Conservation (phyloP, 2,888 invertebrate genomes). For the Corbicula japonica region DNA sequence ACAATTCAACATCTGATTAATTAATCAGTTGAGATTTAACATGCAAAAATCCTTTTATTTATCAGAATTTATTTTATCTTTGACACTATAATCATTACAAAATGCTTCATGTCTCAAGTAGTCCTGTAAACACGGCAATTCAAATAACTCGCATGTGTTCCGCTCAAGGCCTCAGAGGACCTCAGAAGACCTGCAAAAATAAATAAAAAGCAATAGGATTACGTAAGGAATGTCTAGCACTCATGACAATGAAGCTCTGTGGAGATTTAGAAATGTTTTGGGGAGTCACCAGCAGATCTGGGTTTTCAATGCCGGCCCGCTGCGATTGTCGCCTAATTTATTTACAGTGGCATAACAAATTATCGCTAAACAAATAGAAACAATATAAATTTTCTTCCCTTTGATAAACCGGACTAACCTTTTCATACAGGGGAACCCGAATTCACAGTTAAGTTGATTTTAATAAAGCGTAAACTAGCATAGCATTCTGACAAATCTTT, state of each 20-base stretch:
- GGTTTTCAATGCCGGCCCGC: conserved; percentile 28
- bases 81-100: conserved; percentile 35
- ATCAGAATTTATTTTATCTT: not conserved
- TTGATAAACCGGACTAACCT: conserved; percentile 43
- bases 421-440: conserved; percentile 23
- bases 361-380: conserved; percentile 52
- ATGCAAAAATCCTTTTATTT: conserved; percentile 13
- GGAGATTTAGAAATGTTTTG: conserved; percentile 27
- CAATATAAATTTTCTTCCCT: conserved; percentile 57
- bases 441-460: conserved; percentile 41
- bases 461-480: too few species aligned
- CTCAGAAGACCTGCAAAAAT: conserved; percentile 1
- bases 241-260: conserved; percentile 17
- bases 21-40: too few species aligned
- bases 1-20: too few species aligned
- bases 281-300: conserved; percentile 10
- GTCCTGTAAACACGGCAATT: conserved; percentile 22
- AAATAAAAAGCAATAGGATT: conserved; percentile 41
- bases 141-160: conserved; percentile 13
- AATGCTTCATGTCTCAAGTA: conserved; percentile 10
- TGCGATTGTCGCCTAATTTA: conserved; percentile 47
- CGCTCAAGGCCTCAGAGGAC: not conserved
- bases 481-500: too few species aligned
- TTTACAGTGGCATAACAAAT: conserved; percentile 56
- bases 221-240: conserved; percentile 22